phyloP scores from a whole-genome alignment of 1,140 invertebrate species.

The Hycleus cichorii region DNA sequence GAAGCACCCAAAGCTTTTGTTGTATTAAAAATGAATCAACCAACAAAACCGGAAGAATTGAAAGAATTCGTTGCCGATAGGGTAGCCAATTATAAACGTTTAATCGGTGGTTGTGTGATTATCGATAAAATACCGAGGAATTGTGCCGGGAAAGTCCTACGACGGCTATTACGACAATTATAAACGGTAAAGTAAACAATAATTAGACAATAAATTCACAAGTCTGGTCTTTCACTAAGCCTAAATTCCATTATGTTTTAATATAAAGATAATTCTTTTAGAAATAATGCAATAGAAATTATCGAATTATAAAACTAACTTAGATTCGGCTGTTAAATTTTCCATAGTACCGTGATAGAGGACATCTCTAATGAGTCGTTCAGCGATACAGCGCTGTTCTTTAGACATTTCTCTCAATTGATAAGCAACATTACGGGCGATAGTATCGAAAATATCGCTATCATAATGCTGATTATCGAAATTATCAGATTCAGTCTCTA shows the following conservation, averaged over 20 bases:
- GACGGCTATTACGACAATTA: neutral
- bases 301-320: neutral
- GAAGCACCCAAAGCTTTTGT: conserved; percentile 72
- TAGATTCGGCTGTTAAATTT: conserved; percentile 15
- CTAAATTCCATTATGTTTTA: too few species aligned
- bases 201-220: too few species aligned
- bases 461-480: conserved; percentile 17
- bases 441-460: conserved; percentile 38
- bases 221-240: too few species aligned
- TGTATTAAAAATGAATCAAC: conserved; percentile 42
- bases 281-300: neutral
- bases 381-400: conserved; percentile 43
- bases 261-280: too few species aligned
- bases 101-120: conserved; percentile 47
- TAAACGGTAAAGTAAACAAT: too few species aligned
- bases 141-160: conserved; percentile 1
- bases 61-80: conserved; percentile 38
- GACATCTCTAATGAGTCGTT: conserved; percentile 45
- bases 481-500: too few species aligned
- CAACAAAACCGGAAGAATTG: conserved; percentile 36
- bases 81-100: conserved; percentile 40
- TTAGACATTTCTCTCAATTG: conserved; percentile 41
- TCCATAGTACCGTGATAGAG: conserved; percentile 44
- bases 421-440: conserved; percentile 45
- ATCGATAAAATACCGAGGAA: conserved; percentile 32